These are phyloP conservation scores for Ditylenchus dipsaci DNA, from an alignment of 1,140 invertebrate species.

Conservation along the genomic window DNA sequence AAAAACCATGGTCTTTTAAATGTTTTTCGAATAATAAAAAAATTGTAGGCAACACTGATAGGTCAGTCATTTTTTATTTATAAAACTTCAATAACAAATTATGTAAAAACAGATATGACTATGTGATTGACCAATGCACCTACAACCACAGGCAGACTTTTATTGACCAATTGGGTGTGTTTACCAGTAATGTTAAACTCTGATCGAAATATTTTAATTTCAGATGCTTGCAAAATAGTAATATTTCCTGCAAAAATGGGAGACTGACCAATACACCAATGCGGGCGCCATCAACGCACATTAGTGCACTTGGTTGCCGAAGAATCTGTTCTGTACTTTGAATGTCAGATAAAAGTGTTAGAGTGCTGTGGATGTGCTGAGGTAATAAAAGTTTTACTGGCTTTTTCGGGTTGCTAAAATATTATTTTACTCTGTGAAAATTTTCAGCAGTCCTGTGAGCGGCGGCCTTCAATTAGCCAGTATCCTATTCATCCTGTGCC, in stretches of 20 bases:
- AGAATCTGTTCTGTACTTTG: constrained; percentile 18
- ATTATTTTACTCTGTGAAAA: background rate
- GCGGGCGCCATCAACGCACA: constrained; percentile 28
- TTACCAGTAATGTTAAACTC: background rate
- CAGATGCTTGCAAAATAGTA: constrained; percentile 26
- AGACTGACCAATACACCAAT: constrained; percentile 18
- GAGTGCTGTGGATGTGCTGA: constrained; percentile 32
- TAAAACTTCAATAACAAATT: background rate
- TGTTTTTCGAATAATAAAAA: no score
- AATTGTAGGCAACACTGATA: background rate
- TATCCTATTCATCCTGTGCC: constrained; percentile 21
- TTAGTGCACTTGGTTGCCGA: constrained; percentile 21
- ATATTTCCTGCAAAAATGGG: constrained; percentile 26
- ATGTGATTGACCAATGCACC: constrained; percentile 28
- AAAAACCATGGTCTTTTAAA: no score
- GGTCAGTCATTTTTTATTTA: background rate
- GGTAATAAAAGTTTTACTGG: constrained; percentile 4
- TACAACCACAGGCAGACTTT: constrained; percentile 14
- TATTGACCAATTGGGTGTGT: constrained; percentile 31
- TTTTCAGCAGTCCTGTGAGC: constrained; percentile 30
- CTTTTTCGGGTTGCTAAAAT: no score
- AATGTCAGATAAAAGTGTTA: constrained; percentile 26
- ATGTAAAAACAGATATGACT: constrained; percentile 17
- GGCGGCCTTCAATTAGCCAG: constrained; percentile 9
- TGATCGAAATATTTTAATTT: background rate